Evolutionary conservation across 2,888 invertebrate genomes (phyloP).

Genomic region (Serrognathus titanus): DNA sequence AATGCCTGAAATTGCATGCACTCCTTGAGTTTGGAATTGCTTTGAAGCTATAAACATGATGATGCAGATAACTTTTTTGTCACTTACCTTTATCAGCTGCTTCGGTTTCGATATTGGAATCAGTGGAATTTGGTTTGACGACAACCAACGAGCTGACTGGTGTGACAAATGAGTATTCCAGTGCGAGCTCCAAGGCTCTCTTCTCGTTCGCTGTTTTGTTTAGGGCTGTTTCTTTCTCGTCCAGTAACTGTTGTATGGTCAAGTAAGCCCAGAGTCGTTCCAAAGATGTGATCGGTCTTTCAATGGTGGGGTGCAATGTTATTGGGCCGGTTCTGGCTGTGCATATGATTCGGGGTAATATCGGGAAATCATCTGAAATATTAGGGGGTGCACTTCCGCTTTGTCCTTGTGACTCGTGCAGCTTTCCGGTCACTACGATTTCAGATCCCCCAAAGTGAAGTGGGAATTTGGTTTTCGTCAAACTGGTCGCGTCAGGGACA

Average conservation of each 20-base stretch:
- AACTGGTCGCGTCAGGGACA: conserved; percentile 37
- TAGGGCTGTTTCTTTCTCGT: conserved; percentile 47
- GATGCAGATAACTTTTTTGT: no score
- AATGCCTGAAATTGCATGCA: background rate
- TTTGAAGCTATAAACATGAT: background rate
- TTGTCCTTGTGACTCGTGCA: conserved; percentile 23
- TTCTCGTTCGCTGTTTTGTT: conserved; percentile 44
- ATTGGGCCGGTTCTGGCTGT: conserved; percentile 29
- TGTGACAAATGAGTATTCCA: conserved; percentile 66
- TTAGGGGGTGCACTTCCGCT: no score
- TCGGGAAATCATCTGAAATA: background rate
- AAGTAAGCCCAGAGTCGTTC: conserved; percentile 63
- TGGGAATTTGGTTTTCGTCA: conserved; percentile 57
- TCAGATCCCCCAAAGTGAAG: conserved; percentile 63
- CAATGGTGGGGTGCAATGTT: conserved; percentile 34
- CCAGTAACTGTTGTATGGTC: conserved; percentile 62
- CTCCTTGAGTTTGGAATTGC: no score
- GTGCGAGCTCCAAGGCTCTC: conserved; percentile 55
- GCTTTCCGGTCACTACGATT: conserved; percentile 59
- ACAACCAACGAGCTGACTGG: conserved; percentile 65
- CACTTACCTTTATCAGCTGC: conserved; percentile 31
- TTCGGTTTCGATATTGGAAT: conserved; percentile 51
- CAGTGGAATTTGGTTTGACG: conserved; percentile 57
- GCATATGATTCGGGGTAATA: conserved; percentile 24
- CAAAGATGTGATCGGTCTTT: conserved; percentile 35